These are phyloP conservation scores for Cheiracanthium punctorium DNA, from an alignment of 2,888 invertebrate genomes.

Conservation along the genomic window DNA sequence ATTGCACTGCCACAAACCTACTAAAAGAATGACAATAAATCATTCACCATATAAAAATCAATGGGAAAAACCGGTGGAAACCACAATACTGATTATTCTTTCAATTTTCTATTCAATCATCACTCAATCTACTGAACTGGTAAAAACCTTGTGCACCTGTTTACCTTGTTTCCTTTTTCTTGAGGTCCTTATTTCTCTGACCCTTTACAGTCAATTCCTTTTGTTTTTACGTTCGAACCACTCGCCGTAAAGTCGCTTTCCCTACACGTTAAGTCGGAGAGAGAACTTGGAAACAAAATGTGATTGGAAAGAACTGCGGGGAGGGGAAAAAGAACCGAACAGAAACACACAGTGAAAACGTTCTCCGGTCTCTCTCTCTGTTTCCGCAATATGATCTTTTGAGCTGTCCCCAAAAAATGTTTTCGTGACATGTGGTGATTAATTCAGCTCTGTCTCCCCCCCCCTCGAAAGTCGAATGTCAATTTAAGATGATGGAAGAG, in stretches of 20 bases:
- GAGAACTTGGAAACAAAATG: constrained; percentile 1
- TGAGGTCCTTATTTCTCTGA: background rate
- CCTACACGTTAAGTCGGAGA: background rate
- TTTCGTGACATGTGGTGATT: constrained; percentile 63
- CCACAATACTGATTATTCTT: background rate
- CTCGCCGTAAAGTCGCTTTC: background rate
- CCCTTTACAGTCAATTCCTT: background rate
- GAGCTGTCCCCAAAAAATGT: constrained; percentile 63
- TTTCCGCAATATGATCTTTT: constrained; percentile 49
- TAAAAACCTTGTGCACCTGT: constrained; percentile 10
- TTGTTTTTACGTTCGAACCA: background rate
- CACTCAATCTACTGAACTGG: too few species aligned
- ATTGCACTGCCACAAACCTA: too few species aligned
- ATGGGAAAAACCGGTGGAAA: background rate
- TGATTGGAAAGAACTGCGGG: constrained; percentile 1
- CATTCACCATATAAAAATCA: background rate
- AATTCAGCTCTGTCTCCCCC: constrained; percentile 34
- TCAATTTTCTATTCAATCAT: background rate
- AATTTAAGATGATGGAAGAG: constrained; percentile 65
- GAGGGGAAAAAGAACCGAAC: background rate
- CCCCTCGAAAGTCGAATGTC: constrained; percentile 36
- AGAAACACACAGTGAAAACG: background rate
- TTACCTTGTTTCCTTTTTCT: background rate
- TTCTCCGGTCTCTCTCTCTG: constrained; percentile 18
- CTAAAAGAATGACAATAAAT: too few species aligned